A percentile compares a stretch with the other conserved stretches of the same genome.
Evolutionary conservation across 2,797 vertebrate species (phyloP).

Genomic region (Okamejei kenojei): DNA sequence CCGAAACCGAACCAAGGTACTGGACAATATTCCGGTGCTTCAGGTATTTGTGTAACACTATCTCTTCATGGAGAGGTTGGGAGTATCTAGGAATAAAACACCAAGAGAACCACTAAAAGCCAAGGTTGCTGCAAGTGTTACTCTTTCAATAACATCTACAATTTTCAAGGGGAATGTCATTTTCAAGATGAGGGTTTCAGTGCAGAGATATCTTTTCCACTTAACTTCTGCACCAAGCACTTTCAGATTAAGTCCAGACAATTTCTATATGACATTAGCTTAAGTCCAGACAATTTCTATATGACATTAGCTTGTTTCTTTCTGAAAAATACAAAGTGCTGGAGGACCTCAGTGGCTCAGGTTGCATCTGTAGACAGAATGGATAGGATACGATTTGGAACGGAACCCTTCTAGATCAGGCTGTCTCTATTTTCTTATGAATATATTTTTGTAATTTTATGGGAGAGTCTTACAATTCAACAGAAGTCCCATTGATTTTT

Average conservation of each 20-base stretch:
- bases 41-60: slow-evolving; percentile 65
- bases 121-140: neutral
- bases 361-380: no score
- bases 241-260: neutral
- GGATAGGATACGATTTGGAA: no score
- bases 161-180: neutral
- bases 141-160: neutral
- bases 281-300: neutral
- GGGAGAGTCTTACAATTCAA: neutral
- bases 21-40: slow-evolving; percentile 69
- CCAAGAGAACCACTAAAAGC: neutral
- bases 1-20: slow-evolving; percentile 67
- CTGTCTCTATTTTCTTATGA: neutral
- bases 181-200: neutral
- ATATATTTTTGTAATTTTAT: neutral
- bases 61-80: slow-evolving; percentile 67
- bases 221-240: neutral
- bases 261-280: no score
- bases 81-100: slow-evolving; percentile 53
- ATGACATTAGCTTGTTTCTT: no score
- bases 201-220: neutral
- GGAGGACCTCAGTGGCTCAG: no score
- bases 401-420: no score
- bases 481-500: neutral
- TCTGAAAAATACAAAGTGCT: no score